Evolutionary conservation across 2,113 vertebrate species (phyloP), one percentile per base, ranked within the genome.

Genomic region (Dolichallabes microphthalmus): DNA sequence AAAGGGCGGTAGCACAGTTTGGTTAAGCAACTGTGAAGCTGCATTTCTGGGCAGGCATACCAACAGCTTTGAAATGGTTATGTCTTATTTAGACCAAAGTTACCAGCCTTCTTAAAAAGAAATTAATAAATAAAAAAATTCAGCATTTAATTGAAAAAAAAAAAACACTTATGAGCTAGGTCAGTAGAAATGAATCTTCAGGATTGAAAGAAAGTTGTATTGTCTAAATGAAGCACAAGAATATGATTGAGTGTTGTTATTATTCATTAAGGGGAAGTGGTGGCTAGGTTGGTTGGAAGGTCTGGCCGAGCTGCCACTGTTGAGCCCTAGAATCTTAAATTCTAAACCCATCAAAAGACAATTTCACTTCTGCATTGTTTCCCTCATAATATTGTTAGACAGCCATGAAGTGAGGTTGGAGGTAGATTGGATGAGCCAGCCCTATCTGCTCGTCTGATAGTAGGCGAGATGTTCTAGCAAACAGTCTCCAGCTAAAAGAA

Each of bases 11-110:
- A 76, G 86, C 74, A 60, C 85, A 84, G 83, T 89, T 89, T 87
- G 80, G 88, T 88, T 89, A 87, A 88, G 89, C 53, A 50, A 79
- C 86, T 86, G 85, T 22, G 53, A 83, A 79, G 86, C 77, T 79
- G 87, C 74, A 60, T 76, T 73, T 57, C 52, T 87, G 85, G 83
- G 80, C 83, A 83, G 83, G 73, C 84, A 84, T 83, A 82, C 86
- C 88, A 83, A 79, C 77, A 85, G 45, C 85, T 61, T 82, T 82
- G 57, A 85, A 50, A 80, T 79, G 53, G 79, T 77, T 50, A 35
- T 58, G 84, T 76, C 71, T 80, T 86, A 83, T 82, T 82, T 61
- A 7, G 32, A 76, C 68, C 71, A 87, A 30, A 74, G 14, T 22
- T 64, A 22, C 77, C 20, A n/a, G 3, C 12, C 2, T 2, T 39